Conservation (phyloP, 1,140 invertebrate species). For the Halictus rubicundus region DNA sequence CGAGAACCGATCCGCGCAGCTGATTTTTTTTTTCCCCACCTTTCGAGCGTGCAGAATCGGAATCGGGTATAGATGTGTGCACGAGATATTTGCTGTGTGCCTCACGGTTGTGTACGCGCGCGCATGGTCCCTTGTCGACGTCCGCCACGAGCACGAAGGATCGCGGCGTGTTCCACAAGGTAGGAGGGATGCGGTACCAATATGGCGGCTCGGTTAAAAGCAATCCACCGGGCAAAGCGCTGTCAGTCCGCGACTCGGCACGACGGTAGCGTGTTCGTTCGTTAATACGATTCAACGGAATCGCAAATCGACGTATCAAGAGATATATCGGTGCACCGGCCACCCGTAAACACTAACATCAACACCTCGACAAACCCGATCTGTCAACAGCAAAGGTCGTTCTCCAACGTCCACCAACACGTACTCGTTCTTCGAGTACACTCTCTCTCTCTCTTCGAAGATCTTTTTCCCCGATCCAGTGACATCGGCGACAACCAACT, state of each 20-base stretch:
- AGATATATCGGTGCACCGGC: no score
- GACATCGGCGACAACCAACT: no score
- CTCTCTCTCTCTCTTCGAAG: no score
- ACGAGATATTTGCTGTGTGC: not conserved
- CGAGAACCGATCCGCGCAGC: no score
- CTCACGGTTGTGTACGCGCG: not conserved
- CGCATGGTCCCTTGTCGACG: not conserved
- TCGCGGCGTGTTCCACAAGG: conserved; percentile 7
- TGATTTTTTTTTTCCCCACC: no score
- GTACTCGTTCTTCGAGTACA: no score
- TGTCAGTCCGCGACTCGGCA: conserved; percentile 68
- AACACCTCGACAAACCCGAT: no score
- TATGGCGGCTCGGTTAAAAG: conserved; percentile 75
- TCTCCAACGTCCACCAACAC: no score
- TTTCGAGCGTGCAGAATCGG: no score
- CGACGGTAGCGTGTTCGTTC: conserved; percentile 54
- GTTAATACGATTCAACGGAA: not conserved
- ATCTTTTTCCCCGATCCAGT: not conserved
- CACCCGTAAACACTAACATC: no score
- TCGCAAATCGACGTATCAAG: not conserved
- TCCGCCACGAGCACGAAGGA: not conserved
- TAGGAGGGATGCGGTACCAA: conserved; percentile 67
- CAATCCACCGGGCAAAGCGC: conserved; percentile 65
- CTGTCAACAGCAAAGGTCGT: no score
- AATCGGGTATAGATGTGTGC: no score